These are phyloP conservation scores for Eretmocerus hayati DNA, from an alignment of 2,888 invertebrate genomes.

Conservation along the genomic window DNA sequence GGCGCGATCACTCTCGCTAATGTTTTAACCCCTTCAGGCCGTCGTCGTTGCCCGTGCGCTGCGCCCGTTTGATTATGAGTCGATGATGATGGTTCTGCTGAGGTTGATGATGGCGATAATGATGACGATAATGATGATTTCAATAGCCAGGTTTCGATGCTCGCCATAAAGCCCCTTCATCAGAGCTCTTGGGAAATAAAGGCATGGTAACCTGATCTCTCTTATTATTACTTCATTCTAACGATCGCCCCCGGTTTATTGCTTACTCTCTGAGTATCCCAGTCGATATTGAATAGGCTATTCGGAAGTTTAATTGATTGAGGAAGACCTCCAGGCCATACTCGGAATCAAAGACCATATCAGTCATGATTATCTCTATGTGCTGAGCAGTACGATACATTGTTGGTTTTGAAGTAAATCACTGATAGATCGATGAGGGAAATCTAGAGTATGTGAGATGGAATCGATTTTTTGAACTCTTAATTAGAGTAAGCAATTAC, in stretches of 20 bases:
- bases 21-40: slow-evolving; percentile 1
- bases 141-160: slow-evolving; percentile 21
- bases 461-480: no score
- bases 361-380: no score
- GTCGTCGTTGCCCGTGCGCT: slow-evolving; percentile 1
- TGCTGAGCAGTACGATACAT: no score
- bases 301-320: no score
- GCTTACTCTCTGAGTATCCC: neutral
- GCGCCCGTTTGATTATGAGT: slow-evolving; percentile 3
- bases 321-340: no score
- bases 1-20: slow-evolving; percentile 7
- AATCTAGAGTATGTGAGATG: no score
- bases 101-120: slow-evolving; percentile 18
- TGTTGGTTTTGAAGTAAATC: no score
- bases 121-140: slow-evolving; percentile 26
- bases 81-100: slow-evolving; percentile 1
- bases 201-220: slow-evolving; percentile 3
- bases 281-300: no score
- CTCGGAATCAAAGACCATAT: no score
- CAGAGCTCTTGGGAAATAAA: neutral
- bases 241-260: slow-evolving; percentile 7
- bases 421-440: no score
- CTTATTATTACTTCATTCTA: slow-evolving; percentile 32
- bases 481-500: no score
- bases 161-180: slow-evolving; percentile 16